These are phyloP conservation scores for Paraplagusia blochii DNA, from an alignment of 2,113 vertebrate species.

Conservation along the genomic window DNA sequence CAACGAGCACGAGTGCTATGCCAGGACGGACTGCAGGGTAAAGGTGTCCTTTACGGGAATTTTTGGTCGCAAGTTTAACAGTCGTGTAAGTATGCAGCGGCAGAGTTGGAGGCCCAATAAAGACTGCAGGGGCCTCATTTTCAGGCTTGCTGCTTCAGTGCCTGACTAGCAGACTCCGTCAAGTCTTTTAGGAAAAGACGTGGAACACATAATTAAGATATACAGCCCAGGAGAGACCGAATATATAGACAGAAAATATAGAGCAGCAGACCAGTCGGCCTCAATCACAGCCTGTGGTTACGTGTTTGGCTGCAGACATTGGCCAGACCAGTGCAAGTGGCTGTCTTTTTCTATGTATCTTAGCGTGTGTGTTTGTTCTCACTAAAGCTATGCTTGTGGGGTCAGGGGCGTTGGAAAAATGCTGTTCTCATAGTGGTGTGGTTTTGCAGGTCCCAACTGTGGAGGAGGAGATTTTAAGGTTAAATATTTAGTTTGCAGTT, in stretches of 20 bases:
- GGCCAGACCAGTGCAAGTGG: slow-evolving; percentile 46
- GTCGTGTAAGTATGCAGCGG: slow-evolving; percentile 66
- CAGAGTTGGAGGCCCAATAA: slow-evolving; percentile 61
- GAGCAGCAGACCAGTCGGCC: slow-evolving; percentile 69
- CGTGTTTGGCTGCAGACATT: slow-evolving; percentile 63
- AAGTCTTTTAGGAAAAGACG: slow-evolving; percentile 62
- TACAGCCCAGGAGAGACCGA: slow-evolving; percentile 62
- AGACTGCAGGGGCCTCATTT: slow-evolving; percentile 70
- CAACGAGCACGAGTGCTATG: neutral
- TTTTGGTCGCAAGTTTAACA: slow-evolving; percentile 53
- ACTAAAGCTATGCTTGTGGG: too few species aligned
- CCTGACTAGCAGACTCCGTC: slow-evolving; percentile 43
- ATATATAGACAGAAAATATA: slow-evolving; percentile 80
- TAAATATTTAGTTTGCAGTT: too few species aligned
- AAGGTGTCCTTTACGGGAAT: neutral
- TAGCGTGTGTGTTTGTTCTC: slow-evolving; percentile 44
- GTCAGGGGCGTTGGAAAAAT: too few species aligned
- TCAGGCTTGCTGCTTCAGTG: slow-evolving; percentile 58
- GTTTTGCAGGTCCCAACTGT: too few species aligned
- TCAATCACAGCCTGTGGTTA: slow-evolving; percentile 76
- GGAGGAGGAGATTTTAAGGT: too few species aligned
- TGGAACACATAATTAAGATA: slow-evolving; percentile 77
- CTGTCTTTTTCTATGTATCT: slow-evolving; percentile 2
- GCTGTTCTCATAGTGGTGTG: too few species aligned
- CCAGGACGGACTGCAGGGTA: slow-evolving; percentile 21